Conservation (phyloP, 2,888 invertebrate genomes). For the Corbicula japonica region DNA sequence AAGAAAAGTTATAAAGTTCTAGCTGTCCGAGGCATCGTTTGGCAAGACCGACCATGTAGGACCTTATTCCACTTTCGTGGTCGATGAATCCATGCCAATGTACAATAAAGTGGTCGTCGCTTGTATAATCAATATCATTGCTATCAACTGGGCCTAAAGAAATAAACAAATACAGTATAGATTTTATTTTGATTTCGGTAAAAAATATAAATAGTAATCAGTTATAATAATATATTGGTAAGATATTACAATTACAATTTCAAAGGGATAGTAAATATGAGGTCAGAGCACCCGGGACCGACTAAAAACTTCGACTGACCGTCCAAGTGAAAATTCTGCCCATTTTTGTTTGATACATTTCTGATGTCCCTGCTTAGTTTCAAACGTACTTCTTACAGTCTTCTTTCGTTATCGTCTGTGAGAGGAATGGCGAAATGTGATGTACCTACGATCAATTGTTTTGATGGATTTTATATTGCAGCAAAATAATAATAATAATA, state of each 20-base stretch:
- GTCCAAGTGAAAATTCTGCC: too few species aligned
- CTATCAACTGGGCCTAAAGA: slow-evolving; percentile 44
- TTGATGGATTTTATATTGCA: too few species aligned
- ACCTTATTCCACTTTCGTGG: slow-evolving; percentile 72
- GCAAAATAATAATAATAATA: too few species aligned
- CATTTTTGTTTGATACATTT: too few species aligned
- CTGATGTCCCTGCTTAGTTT: too few species aligned
- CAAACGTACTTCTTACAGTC: too few species aligned
- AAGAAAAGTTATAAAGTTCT: slow-evolving; percentile 26
- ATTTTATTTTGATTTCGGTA: too few species aligned
- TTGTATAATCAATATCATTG: slow-evolving; percentile 72
- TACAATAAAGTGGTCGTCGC: slow-evolving; percentile 43
- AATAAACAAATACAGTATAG: too few species aligned
- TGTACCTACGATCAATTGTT: too few species aligned
- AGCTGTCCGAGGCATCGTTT: slow-evolving; percentile 40
- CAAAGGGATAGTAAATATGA: neutral
- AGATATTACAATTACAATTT: neutral
- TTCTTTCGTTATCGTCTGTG: too few species aligned
- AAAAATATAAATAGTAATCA: neutral
- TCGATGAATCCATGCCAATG: slow-evolving; percentile 74
- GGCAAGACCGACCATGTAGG: slow-evolving; percentile 63
- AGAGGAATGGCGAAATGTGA: too few species aligned
- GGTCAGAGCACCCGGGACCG: too few species aligned
- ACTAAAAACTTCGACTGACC: neutral
- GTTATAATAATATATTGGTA: neutral